Percentiles rank a stretch among this genome's conserved stretches.
phyloP scores from a whole-genome alignment of 2,797 vertebrate species.

The Eupleurogrammus muticus region DNA sequence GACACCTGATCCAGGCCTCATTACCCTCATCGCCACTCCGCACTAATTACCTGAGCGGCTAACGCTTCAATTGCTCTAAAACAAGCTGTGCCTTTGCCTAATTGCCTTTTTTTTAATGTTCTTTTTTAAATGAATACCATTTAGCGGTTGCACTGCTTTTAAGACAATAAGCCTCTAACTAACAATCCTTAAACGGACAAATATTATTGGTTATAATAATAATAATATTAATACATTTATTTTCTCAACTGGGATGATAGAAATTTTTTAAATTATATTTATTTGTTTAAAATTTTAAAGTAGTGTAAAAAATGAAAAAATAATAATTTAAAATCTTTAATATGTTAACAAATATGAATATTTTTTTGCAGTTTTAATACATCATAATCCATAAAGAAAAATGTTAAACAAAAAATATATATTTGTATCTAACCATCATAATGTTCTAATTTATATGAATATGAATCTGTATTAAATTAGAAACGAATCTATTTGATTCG shows the following conservation, averaged over 20 bases:
- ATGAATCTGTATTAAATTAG: neutral
- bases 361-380: neutral
- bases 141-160: conserved; percentile 2
- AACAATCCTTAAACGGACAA: neutral
- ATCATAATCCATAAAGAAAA: neutral
- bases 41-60: conserved; percentile 56
- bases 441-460: neutral
- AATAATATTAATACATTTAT: no score
- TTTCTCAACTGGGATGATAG: neutral
- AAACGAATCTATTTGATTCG: neutral
- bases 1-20: conserved; percentile 74
- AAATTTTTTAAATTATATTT: neutral
- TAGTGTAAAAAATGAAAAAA: neutral
- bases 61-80: conserved; percentile 32
- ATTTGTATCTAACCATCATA: neutral
- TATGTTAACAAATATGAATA: neutral
- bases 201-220: no score
- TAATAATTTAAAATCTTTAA: neutral
- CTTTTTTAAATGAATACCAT: conserved; percentile 15
- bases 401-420: neutral
- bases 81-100: conserved; percentile 32
- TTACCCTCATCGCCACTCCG: conserved; percentile 65
- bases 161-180: neutral
- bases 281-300: neutral
- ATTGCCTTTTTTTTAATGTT: conserved; percentile 28